A percentile compares a stretch with the other conserved stretches of the same genome.
Conservation (phyloP, 2,888 invertebrate genomes). For the Cataglyphis albicans region DNA sequence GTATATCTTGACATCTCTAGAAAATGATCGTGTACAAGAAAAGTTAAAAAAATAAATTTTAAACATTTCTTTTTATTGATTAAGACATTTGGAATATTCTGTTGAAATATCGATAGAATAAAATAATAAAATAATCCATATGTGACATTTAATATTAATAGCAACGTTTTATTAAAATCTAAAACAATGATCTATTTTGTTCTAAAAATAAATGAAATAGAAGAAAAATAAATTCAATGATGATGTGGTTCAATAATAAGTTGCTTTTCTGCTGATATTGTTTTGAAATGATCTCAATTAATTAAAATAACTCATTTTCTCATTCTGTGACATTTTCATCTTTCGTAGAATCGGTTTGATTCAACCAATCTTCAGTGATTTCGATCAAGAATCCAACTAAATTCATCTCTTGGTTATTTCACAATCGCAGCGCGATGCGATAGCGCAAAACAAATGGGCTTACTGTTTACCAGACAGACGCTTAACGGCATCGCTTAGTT, state of each 20-base stretch:
- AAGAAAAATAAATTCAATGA: background rate
- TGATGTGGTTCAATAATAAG: background rate
- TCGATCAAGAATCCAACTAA: background rate
- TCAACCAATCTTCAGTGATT: background rate
- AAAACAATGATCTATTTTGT: background rate
- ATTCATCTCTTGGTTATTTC: slow-evolving; percentile 2
- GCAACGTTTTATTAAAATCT: background rate
- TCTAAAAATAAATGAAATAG: background rate
- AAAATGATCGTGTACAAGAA: too few relatives aligned
- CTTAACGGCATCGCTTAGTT: slow-evolving; percentile 26
- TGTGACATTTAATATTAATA: background rate
- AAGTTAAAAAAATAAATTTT: too few relatives aligned
- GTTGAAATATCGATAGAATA: too few relatives aligned
- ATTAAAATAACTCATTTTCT: background rate
- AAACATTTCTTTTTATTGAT: too few relatives aligned
- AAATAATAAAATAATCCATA: too few relatives aligned
- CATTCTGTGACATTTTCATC: background rate
- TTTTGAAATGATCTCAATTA: background rate
- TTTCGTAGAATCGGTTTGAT: background rate
- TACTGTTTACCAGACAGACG: slow-evolving; percentile 36
- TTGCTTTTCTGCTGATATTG: background rate
- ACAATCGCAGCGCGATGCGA: slow-evolving; percentile 31
- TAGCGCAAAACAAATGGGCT: slow-evolving; percentile 43
- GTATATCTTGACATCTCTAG: too few relatives aligned
- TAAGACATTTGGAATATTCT: too few relatives aligned